A percentile compares a stretch with the other conserved stretches of the same genome.
Evolutionary conservation across 2,888 invertebrate species (phyloP).

Genomic region (Hyles lineata): DNA sequence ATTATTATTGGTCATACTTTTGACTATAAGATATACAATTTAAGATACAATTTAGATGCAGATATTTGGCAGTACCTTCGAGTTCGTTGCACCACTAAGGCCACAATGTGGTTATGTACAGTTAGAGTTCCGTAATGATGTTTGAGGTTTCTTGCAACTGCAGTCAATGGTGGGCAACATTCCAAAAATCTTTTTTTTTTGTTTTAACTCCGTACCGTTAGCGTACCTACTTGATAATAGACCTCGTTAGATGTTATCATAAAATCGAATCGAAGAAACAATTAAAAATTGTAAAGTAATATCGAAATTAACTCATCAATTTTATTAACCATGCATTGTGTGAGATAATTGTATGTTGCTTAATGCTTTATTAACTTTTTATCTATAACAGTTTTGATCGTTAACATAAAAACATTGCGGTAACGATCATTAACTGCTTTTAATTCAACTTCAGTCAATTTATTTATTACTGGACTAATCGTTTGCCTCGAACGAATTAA

Average conservation of each 20-base stretch:
- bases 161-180: background rate
- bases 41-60: background rate
- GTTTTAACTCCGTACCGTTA: background rate
- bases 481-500: background rate
- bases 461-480: background rate
- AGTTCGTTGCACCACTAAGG: background rate
- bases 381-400: background rate
- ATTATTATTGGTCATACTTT: too few species aligned
- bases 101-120: constrained; percentile 19
- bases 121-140: constrained; percentile 7
- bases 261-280: background rate
- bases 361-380: background rate
- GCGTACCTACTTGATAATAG: background rate
- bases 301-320: background rate
- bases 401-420: background rate
- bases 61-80: constrained; percentile 1
- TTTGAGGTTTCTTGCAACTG: constrained; percentile 12
- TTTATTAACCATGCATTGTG: background rate
- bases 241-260: background rate
- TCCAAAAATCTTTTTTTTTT: constrained; percentile 1
- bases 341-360: background rate
- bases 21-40: too few species aligned
- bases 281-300: background rate
- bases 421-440: background rate
- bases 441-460: too few species aligned